phyloP scores from a whole-genome alignment of 2,797 vertebrate genomes.

The Fundulus diaphanus region DNA sequence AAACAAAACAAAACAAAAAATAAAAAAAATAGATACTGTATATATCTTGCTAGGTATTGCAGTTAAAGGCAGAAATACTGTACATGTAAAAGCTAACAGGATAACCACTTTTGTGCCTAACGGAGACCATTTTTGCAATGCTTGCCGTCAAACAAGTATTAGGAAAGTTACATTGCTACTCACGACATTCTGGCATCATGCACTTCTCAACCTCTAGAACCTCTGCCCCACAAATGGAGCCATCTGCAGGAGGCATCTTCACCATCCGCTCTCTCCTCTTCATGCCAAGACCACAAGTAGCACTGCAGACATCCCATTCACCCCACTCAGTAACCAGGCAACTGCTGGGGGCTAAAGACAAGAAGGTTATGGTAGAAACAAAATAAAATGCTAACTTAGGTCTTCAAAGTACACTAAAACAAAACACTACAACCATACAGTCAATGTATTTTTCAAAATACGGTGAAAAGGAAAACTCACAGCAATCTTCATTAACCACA shows the following conservation, averaged over 20 bases:
- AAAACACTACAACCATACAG: background rate
- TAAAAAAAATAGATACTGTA: background rate
- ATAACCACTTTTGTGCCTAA: background rate
- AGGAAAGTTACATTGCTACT: slow-evolving; percentile 70
- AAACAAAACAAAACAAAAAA: too few relatives aligned
- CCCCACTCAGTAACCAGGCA: slow-evolving; percentile 97
- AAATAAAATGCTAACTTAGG: background rate
- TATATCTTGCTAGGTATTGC: background rate
- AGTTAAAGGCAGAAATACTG: background rate
- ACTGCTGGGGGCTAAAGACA: slow-evolving; percentile 88
- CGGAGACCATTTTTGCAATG: background rate
- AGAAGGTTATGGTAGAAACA: slow-evolving; percentile 7
- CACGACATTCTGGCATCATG: slow-evolving; percentile 99
- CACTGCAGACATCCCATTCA: slow-evolving; percentile 97
- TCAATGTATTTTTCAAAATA: background rate
- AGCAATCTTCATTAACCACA: slow-evolving; percentile 93
- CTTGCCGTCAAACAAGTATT: slow-evolving; percentile 13
- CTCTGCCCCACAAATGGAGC: slow-evolving; percentile 92
- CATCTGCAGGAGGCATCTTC: slow-evolving; percentile 94
- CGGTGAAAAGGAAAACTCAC: slow-evolving; percentile 79
- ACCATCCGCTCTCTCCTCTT: slow-evolving; percentile 94
- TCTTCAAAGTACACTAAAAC: background rate
- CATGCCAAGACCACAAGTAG: slow-evolving; percentile 95
- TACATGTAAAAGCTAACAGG: background rate
- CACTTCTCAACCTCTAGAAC: slow-evolving; percentile 94